Evolutionary conservation across 1,140 invertebrate species (phyloP), one percentile per base, ranked within the genome.

Genomic region (Bathynomus jamesi): DNA sequence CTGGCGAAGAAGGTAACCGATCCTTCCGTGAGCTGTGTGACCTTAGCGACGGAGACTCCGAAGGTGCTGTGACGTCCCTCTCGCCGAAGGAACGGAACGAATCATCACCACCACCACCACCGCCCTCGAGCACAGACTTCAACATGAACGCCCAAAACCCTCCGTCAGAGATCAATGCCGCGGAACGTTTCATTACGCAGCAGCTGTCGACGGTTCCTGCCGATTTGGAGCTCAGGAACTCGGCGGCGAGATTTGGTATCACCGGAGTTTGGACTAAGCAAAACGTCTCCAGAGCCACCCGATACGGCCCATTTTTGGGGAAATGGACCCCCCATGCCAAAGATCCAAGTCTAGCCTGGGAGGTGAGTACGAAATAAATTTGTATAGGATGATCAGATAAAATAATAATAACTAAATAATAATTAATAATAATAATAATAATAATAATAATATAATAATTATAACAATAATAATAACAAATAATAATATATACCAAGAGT

Each of bases 291-390:
- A 82, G 83, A 65, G 88, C 88, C 3, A 86, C 85, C 5, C 86
- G 86, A 75, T 90, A 89, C 80, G 89, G 89, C 29, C 89, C 89
- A 1, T 90, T 89, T 76, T 81, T 86, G 64, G 89, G 89, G 0
- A 88, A 88, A 80, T 88, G 87, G 87, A 85, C 84, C 63, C 82
- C 82, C 29, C 83, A 86, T 74, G 87, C 89, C 10, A 79, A 87
- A 74, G 86, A 89, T 76, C 81, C 83, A 32, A 83, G 85, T 76
- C 89, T 85, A 79, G 88, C 89, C 31, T 90, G 88, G 87, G 88
- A 90, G 88, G 89, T 91, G 81, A 88, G 88, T 85, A 65, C 28
- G n/a, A 5, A n/a, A n/a, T n/a, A n/a, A n/a, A n/a, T n/a, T n/a
- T n/a, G n/a, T n/a, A n/a, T n/a, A n/a, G n/a, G n/a, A n/a, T n/a